Evolutionary conservation across 2,888 invertebrate species (phyloP).

Genomic region (Eupithecia exiguata): DNA sequence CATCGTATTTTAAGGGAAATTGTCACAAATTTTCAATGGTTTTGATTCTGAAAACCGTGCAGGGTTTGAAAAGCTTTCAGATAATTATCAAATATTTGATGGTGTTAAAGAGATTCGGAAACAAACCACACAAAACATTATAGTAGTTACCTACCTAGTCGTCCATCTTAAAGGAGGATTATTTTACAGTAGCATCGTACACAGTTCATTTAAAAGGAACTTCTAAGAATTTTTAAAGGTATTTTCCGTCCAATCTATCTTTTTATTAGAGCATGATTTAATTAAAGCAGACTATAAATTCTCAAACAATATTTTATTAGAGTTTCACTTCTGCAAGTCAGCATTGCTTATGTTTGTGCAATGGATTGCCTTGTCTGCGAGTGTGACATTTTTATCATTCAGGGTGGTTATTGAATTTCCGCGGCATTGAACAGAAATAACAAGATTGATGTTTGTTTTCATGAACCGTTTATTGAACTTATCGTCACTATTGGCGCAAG

Average conservation of each 20-base stretch:
- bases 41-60: background rate
- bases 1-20: background rate
- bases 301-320: background rate
- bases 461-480: background rate
- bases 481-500: background rate
- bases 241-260: background rate
- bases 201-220: background rate
- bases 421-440: constrained; percentile 29
- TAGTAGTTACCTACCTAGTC: background rate
- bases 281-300: background rate
- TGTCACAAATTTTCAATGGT: background rate
- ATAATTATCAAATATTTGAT: background rate
- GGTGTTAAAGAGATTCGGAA: background rate
- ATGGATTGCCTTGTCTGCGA: constrained; percentile 17
- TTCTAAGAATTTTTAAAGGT: background rate
- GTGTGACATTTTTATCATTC: constrained; percentile 35
- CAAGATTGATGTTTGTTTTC: constrained; percentile 22
- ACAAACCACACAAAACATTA: background rate
- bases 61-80: background rate
- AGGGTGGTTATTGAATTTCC: constrained; percentile 35
- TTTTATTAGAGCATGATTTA: background rate
- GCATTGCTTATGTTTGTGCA: constrained; percentile 9
- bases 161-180: background rate
- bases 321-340: constrained; percentile 15
- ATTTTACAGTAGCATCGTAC: background rate